Conservation (phyloP, 2,888 invertebrate species). For the Acleris laterana region DNA sequence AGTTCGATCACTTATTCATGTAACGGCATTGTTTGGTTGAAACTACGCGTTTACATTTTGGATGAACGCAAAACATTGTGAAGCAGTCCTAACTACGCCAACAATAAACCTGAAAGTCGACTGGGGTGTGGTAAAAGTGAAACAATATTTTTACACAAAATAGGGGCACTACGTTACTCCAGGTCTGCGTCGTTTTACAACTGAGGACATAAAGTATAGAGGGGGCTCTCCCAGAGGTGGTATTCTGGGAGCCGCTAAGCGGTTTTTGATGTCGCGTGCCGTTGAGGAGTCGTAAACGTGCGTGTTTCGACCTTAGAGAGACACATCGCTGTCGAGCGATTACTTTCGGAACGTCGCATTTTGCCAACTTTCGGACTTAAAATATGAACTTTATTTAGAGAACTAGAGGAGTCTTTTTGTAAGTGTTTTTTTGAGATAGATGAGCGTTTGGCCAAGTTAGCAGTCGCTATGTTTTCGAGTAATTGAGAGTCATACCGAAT, state of each 20-base stretch:
- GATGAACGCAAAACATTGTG: neutral
- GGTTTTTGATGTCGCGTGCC: conserved; percentile 69
- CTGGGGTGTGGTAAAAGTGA: conserved; percentile 16
- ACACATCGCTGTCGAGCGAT: conserved; percentile 13
- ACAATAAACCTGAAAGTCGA: conserved; percentile 5
- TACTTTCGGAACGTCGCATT: too few species aligned
- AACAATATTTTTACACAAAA: conserved; percentile 22
- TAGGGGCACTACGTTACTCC: conserved; percentile 41
- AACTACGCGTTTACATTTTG: conserved; percentile 1
- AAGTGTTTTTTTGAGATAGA: too few species aligned
- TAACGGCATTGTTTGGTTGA: conserved; percentile 11
- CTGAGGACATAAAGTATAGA: conserved; percentile 54
- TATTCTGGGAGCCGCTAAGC: conserved; percentile 64
- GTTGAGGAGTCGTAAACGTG: conserved; percentile 63
- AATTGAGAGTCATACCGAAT: conserved; percentile 32
- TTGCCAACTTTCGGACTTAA: too few species aligned
- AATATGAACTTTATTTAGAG: too few species aligned
- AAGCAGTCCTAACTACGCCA: neutral
- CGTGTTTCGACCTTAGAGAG: conserved; percentile 46
- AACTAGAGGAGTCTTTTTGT: too few species aligned
- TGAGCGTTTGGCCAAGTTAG: too few species aligned
- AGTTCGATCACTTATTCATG: conserved; percentile 27
- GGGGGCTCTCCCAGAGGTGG: conserved; percentile 50
- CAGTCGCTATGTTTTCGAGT: conserved; percentile 8
- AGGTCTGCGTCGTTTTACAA: conserved; percentile 58